phyloP scores from a whole-genome alignment of 2,888 invertebrate genomes.

The Caenorhabditis plicata region DNA sequence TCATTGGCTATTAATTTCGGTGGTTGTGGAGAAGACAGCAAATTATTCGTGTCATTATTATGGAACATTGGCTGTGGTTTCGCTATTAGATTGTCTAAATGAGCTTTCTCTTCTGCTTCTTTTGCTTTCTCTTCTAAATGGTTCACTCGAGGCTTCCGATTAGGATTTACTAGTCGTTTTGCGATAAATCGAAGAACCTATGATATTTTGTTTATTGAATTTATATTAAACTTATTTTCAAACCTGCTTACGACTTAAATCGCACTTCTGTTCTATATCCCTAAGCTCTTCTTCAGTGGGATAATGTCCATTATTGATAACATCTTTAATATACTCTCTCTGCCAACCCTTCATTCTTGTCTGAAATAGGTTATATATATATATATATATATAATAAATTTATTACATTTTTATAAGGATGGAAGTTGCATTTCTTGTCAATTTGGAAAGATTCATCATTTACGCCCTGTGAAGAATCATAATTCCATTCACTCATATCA shows the following conservation, averaged over 20 bases:
- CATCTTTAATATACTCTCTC: constrained; percentile 45
- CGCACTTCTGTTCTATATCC: constrained; percentile 45
- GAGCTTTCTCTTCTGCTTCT: constrained; percentile 21
- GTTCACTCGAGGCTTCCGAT: constrained; percentile 41
- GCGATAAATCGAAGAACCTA: constrained; percentile 48
- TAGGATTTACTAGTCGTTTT: constrained; percentile 41
- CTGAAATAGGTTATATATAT: constrained; percentile 29
- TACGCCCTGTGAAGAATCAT: background rate
- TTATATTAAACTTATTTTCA: background rate
- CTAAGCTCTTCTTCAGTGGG: constrained; percentile 42
- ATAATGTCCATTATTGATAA: constrained; percentile 47
- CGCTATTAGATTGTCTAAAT: background rate
- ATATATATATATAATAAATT: too few species aligned
- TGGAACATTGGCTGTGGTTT: too few species aligned
- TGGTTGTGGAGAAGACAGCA: too few species aligned
- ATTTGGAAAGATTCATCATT: background rate
- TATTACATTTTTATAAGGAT: background rate
- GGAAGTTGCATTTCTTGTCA: background rate
- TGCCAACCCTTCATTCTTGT: constrained; percentile 51
- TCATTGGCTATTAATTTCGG: too few species aligned
- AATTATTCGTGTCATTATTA: too few species aligned
- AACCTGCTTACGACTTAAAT: constrained; percentile 44
- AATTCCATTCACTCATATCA: background rate
- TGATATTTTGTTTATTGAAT: background rate
- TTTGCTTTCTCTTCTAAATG: constrained; percentile 27